These are phyloP conservation scores for Penelope pileata DNA, from an alignment of 2,113 vertebrate genomes.

Conservation along the genomic window DNA sequence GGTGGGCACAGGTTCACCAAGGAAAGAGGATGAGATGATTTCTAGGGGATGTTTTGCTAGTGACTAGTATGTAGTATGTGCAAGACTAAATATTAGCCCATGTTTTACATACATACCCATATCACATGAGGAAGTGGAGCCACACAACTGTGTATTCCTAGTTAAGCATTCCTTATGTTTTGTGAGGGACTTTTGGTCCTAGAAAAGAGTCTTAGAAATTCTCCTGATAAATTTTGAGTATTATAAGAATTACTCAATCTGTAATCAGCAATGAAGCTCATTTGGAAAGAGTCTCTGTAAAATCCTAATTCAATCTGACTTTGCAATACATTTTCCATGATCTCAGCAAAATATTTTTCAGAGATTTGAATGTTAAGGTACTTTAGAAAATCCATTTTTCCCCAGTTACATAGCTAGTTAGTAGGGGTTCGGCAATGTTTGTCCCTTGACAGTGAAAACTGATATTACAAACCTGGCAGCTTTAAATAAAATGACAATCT, in stretches of 20 bases:
- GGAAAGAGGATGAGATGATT: background rate
- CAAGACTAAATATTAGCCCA: background rate
- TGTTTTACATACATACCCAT: background rate
- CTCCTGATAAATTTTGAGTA: background rate
- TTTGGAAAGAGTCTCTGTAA: background rate
- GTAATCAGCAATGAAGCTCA: background rate
- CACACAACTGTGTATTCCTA: background rate
- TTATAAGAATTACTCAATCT: background rate
- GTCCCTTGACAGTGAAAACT: background rate
- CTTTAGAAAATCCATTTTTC: background rate
- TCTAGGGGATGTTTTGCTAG: background rate
- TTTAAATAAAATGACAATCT: background rate
- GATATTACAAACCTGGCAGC: background rate
- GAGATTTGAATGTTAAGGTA: background rate
- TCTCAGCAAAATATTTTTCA: background rate
- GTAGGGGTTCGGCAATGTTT: background rate
- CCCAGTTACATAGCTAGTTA: background rate
- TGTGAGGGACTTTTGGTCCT: background rate
- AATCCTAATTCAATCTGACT: background rate
- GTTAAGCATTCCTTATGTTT: background rate
- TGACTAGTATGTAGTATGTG: background rate
- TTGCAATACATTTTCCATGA: background rate
- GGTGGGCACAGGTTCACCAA: background rate
- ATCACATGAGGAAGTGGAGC: background rate
- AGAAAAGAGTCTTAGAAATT: background rate